A percentile compares a stretch with the other conserved stretches of the same genome.
Conservation (phyloP, 2,888 invertebrate species). For the Rhopalosiphum nymphaeae region DNA sequence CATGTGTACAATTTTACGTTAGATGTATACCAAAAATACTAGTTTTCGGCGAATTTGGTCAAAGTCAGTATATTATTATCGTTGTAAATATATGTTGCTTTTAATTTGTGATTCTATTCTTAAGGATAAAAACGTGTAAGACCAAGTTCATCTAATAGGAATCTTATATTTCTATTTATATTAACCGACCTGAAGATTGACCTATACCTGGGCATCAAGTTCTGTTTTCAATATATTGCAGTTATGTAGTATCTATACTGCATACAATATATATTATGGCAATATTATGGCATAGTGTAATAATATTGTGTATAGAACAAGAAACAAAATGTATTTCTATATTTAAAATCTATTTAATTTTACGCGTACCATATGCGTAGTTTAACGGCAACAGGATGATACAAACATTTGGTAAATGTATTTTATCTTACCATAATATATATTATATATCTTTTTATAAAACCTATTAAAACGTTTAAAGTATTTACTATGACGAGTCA, state of each 20-base stretch:
- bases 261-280: neutral
- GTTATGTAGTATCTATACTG: neutral
- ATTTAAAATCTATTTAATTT: slow-evolving; percentile 30
- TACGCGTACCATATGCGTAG: neutral
- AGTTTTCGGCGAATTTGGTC: neutral
- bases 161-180: neutral
- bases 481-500: neutral
- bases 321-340: slow-evolving; percentile 9
- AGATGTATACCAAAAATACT: neutral
- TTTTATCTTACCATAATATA: neutral
- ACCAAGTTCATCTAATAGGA: too few species aligned
- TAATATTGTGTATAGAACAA: neutral
- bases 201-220: neutral
- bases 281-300: neutral
- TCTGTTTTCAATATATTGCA: neutral
- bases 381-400: neutral
- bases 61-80: neutral
- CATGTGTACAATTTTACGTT: neutral
- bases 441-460: neutral
- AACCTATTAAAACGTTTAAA: neutral
- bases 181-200: neutral
- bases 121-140: neutral
- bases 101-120: neutral
- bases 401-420: slow-evolving; percentile 9
- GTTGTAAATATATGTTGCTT: neutral